Evolutionary conservation across 2,888 invertebrate genomes (phyloP).

Genomic region (Hanleya hanleyi): DNA sequence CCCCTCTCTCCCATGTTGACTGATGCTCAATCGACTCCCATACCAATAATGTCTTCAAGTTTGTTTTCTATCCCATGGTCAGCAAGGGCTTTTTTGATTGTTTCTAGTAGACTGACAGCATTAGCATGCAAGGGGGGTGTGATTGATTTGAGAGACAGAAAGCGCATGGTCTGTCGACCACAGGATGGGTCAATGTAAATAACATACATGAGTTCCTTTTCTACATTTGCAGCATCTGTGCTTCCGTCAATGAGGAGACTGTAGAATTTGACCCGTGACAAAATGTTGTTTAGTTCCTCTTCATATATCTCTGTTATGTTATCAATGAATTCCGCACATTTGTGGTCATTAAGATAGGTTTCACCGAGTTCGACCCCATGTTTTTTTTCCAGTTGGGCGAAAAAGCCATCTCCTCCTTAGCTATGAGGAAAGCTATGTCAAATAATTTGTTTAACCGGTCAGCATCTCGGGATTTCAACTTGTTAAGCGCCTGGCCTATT

Average conservation of each 20-base stretch:
- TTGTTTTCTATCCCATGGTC: not conserved
- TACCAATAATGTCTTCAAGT: not conserved
- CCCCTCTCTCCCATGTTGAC: not conserved
- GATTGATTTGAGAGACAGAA: not conserved
- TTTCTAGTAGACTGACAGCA: not conserved
- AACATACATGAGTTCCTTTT: conserved; percentile 1
- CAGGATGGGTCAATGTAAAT: not conserved
- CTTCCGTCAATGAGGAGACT: not conserved
- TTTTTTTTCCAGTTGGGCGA: not conserved
- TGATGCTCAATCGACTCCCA: not conserved
- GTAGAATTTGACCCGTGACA: not conserved
- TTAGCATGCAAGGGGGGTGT: not conserved
- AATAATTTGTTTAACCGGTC: not conserved
- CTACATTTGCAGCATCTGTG: not conserved
- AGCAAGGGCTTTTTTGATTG: not conserved
- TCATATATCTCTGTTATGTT: not conserved
- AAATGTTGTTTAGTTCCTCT: not conserved
- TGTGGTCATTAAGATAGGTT: not conserved
- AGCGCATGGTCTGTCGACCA: not conserved
- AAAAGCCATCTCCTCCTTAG: not conserved
- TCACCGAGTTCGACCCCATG: not conserved
- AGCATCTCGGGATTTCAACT: no score
- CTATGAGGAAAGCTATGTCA: conserved; percentile 2
- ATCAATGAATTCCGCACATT: not conserved
- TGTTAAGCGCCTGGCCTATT: no score